These are phyloP conservation scores for Tonatia bakeri DNA, from an alignment of 2,113 vertebrate species.

Conservation along the genomic window DNA sequence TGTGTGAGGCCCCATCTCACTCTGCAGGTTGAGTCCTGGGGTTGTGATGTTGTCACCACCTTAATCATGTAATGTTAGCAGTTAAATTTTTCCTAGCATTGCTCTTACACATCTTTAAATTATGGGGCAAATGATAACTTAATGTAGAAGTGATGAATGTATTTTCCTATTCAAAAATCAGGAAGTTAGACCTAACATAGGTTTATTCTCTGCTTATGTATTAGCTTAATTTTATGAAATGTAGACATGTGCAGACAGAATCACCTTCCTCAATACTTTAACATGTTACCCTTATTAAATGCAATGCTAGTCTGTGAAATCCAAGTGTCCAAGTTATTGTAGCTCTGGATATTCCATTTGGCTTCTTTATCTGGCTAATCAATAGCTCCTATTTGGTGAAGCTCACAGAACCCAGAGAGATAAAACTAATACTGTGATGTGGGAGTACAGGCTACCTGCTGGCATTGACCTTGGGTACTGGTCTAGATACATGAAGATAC, in stretches of 20 bases:
- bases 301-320: background rate
- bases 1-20: background rate
- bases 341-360: background rate
- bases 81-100: background rate
- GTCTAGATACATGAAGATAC: background rate
- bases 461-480: fast-evolving
- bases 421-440: background rate
- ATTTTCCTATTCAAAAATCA: background rate
- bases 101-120: background rate
- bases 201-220: background rate
- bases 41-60: background rate
- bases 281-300: background rate
- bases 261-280: background rate
- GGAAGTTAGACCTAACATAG: background rate
- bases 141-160: background rate
- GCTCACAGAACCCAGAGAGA: background rate
- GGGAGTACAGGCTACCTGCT: background rate
- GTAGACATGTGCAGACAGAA: background rate
- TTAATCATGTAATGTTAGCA: background rate
- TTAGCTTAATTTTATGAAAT: background rate
- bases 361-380: background rate
- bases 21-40: background rate
- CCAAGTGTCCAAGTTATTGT: background rate
- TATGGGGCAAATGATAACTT: background rate
- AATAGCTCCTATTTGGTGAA: background rate